Evolutionary conservation across 1,140 invertebrate species (phyloP).

Genomic region (Listronotus bonariensis): DNA sequence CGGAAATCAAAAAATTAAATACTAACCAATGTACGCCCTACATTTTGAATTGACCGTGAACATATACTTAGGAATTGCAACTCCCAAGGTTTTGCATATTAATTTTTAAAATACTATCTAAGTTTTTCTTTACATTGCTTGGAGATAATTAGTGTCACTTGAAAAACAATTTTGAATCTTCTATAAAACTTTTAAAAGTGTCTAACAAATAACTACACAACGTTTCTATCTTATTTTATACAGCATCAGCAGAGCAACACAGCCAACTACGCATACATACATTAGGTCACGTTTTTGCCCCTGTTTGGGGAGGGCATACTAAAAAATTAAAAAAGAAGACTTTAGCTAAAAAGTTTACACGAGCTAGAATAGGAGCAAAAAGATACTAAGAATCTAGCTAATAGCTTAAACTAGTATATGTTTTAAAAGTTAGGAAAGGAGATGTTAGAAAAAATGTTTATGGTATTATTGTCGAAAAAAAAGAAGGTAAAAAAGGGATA

Average conservation of each 20-base stretch:
- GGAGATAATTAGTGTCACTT: no score
- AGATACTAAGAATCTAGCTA: conserved; percentile 7
- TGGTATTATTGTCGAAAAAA: no score
- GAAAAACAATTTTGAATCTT: not conserved
- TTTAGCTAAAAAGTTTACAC: conserved; percentile 30
- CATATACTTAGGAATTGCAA: no score
- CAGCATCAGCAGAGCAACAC: conserved; percentile 54
- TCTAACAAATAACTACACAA: conserved; percentile 7
- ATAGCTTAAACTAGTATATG: not conserved
- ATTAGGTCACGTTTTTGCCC: conserved; percentile 57
- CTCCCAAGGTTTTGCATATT: no score
- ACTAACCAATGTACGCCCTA: no score
- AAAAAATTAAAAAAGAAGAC: conserved; percentile 50
- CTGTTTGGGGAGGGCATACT: conserved; percentile 55
- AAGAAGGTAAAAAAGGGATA: no score
- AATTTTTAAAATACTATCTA: no score
- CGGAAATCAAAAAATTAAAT: no score
- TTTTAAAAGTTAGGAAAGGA: not conserved
- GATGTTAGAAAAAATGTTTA: no score
- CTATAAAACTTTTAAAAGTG: not conserved
- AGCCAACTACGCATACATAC: conserved; percentile 57
- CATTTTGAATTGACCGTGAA: no score
- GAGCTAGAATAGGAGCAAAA: not conserved
- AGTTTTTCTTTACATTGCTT: no score
- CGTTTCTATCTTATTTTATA: conserved; percentile 54